These are phyloP conservation scores for Eubasilissa splendida DNA, from an alignment of 2,888 invertebrate species.

Conservation along the genomic window DNA sequence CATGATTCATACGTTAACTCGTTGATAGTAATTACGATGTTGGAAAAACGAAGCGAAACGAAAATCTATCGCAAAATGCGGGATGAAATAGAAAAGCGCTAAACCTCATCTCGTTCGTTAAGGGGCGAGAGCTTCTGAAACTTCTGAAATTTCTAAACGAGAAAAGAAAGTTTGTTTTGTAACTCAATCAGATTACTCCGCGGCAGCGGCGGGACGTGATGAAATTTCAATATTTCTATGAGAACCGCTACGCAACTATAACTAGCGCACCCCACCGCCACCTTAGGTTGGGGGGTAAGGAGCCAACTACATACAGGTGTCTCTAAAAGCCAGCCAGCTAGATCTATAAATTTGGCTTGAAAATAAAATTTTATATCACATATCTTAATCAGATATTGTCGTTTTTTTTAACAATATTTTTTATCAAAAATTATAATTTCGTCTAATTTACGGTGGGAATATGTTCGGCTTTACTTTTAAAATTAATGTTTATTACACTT, in stretches of 20 bases:
- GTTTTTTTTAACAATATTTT: no score
- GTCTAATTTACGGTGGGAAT: no score
- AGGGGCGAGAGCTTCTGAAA: slow-evolving; percentile 41
- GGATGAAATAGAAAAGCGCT: slow-evolving; percentile 27
- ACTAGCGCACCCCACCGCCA: background rate
- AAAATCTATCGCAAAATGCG: background rate
- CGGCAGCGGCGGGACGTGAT: slow-evolving; percentile 49
- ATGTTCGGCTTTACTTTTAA: no score
- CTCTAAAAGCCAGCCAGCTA: no score
- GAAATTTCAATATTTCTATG: slow-evolving; percentile 54
- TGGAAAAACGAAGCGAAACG: slow-evolving; percentile 1
- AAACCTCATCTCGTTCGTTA: slow-evolving; percentile 48
- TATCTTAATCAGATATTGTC: no score
- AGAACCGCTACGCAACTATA: background rate
- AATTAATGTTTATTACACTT: no score
- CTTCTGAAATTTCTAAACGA: slow-evolving; percentile 53
- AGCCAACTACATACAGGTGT: no score
- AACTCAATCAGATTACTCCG: slow-evolving; percentile 57
- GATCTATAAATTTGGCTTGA: no score
- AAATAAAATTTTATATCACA: no score
- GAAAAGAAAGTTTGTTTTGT: slow-evolving; percentile 55
- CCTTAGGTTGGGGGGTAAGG: no score
- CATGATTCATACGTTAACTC: no score
- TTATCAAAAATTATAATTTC: no score
- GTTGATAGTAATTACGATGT: background rate